These are phyloP conservation scores for Pampus argenteus DNA, from an alignment of 2,797 vertebrate species.

Conservation along the genomic window DNA sequence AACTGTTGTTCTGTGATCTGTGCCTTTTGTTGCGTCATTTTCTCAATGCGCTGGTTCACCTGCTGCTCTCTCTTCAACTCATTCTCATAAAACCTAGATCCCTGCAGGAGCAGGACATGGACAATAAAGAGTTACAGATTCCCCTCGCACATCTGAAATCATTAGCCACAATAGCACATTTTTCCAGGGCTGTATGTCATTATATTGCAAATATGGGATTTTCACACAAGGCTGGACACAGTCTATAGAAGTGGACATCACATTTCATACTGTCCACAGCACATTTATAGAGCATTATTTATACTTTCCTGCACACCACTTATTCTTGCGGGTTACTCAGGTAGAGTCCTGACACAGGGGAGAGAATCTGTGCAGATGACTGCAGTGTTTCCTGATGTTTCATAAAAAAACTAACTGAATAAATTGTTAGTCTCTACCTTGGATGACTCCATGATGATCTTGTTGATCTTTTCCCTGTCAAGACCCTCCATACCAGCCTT, in stretches of 20 bases:
- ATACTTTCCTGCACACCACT: not conserved
- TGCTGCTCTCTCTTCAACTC: constrained; percentile 95
- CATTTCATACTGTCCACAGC: constrained; percentile 9
- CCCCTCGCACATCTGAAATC: constrained; percentile 10
- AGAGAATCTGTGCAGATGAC: not conserved
- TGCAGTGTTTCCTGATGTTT: not conserved
- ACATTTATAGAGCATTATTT: constrained; percentile 13
- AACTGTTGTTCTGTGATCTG: constrained; percentile 89
- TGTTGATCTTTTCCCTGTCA: constrained; percentile 97
- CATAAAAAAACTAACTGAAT: not conserved
- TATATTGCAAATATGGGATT: constrained; percentile 7
- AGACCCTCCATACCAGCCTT: constrained; percentile 99
- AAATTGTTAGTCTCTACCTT: constrained; percentile 84
- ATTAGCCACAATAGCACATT: constrained; percentile 25
- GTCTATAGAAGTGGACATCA: constrained; percentile 21
- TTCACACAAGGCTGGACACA: constrained; percentile 38
- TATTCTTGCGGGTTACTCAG: not conserved
- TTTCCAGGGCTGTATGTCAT: constrained; percentile 19
- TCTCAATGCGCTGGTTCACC: constrained; percentile 94
- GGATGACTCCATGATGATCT: constrained; percentile 95
- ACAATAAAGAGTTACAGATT: constrained; percentile 21
- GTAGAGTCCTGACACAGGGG: not conserved
- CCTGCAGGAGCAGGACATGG: constrained; percentile 70
- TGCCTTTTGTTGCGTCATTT: constrained; percentile 91
- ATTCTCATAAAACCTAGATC: constrained; percentile 95